Base-by-base conservation (phyloP, 2,888 invertebrate genomes). In the Caenorhabditis afra region DNA sequence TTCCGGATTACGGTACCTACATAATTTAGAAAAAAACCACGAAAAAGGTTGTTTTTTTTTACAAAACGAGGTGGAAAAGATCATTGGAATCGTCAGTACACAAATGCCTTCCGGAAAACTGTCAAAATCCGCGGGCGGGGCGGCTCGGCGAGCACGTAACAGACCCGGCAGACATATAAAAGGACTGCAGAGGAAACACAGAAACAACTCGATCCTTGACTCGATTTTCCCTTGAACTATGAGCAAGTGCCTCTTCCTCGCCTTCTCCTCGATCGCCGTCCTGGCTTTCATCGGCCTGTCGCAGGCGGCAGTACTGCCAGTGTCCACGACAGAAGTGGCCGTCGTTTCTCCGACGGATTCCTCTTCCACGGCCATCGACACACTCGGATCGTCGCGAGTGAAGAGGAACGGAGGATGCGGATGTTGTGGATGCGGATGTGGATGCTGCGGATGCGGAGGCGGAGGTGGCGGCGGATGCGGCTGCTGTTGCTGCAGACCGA, bases 361-460 rank as follows among this genome's bases (percentile, higher is more conserved):
- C 41, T 47, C 41, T 41, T 41, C 41, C 14, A 78, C 77, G 18
- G 58, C 65, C 23, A 66, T 78, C 47, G 66, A 66, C 49, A 78
- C 77, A 22, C 61, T 78, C 22, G 77, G 77, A 59, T 64, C 59
- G 35, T 78, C 77, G n/a, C 16, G 77, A 61, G 71, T 78, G 5
- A 78, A 78, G 14, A 65, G 77, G 71, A 58, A 71, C 58, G 77
- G 77, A 55, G 70, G 77, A 29, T 73, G 73, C 50, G 76, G 76
- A 44, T 76, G 76, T 18, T 68, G 68, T 53, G 76, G 76, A 58
- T 77, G 77, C 29, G 76, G 76, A 50, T 76, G 76, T 59, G 77
- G 77, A 70, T 77, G 77, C 37, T 70, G 77, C 18, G 64, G 77
- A 49, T 77, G 77, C 58, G 49, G 76, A 49, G 58, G 49, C 20